Evolutionary conservation across 2,113 vertebrate genomes (phyloP).

Genomic region (Leptobrachium ailaonicum): DNA sequence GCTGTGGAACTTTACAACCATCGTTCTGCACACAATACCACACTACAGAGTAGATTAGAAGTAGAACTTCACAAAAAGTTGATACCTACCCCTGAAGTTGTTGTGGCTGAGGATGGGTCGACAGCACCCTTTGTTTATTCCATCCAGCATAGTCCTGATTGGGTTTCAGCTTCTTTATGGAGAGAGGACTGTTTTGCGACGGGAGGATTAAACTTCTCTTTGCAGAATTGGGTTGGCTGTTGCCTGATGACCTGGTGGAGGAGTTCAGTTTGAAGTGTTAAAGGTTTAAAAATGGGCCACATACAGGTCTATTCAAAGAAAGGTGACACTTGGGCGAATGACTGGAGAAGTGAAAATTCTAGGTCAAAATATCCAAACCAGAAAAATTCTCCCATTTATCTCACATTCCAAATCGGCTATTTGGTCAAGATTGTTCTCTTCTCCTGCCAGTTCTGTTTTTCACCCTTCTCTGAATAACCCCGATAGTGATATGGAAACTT

Average conservation of each 20-base stretch:
- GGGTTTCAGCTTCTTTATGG: constrained; percentile 86
- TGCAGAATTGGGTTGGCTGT: constrained; percentile 72
- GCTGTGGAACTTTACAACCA: neutral
- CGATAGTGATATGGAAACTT: too few relatives aligned
- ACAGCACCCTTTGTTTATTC: constrained; percentile 85
- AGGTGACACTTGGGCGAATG: too few relatives aligned
- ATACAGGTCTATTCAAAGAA: too few relatives aligned
- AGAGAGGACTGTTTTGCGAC: constrained; percentile 87
- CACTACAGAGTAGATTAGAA: neutral
- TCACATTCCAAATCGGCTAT: too few relatives aligned
- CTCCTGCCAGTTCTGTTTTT: too few relatives aligned
- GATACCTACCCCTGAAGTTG: constrained; percentile 85
- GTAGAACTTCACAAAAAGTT: neutral
- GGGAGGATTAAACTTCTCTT: constrained; percentile 90
- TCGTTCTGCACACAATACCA: neutral
- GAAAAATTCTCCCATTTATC: too few relatives aligned
- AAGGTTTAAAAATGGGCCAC: too few relatives aligned
- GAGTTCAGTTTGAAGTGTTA: too few relatives aligned
- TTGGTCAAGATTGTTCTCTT: too few relatives aligned
- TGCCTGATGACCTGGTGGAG: constrained; percentile 60
- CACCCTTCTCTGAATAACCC: too few relatives aligned
- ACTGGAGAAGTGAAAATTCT: too few relatives aligned
- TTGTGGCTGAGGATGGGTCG: constrained; percentile 83
- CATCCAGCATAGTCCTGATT: constrained; percentile 92
- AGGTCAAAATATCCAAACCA: too few relatives aligned